Percentiles rank a stretch among this genome's conserved stretches.
These are phyloP conservation scores for Tricholaema leucomelas DNA, from an alignment of 2,113 vertebrate species.

Conservation along the genomic window DNA sequence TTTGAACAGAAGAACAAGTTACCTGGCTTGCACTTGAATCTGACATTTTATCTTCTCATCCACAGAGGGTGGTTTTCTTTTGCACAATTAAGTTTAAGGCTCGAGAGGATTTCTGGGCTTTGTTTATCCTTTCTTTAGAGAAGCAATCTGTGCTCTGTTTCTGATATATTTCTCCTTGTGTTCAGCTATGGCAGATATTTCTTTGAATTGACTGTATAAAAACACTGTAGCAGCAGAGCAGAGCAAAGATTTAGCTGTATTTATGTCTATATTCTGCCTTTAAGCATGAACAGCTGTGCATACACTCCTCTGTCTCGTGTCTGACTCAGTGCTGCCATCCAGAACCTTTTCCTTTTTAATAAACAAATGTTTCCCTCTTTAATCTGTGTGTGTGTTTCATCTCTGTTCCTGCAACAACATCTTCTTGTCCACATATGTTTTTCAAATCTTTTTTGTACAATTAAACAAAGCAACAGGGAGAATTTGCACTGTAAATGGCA, in stretches of 20 bases:
- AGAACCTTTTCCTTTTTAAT: slow-evolving; percentile 62
- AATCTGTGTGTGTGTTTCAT: slow-evolving; percentile 56
- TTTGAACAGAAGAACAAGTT: neutral
- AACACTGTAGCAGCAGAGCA: slow-evolving; percentile 70
- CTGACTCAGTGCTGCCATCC: slow-evolving; percentile 60
- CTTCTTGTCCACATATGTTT: slow-evolving; percentile 42
- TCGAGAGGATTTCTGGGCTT: slow-evolving; percentile 60
- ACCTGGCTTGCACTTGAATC: neutral
- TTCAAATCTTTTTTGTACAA: slow-evolving; percentile 62
- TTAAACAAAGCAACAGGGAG: slow-evolving; percentile 44
- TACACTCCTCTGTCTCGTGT: slow-evolving; percentile 66
- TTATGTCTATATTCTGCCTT: slow-evolving; percentile 73
- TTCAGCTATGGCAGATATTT: slow-evolving; percentile 72
- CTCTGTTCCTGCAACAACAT: slow-evolving; percentile 49
- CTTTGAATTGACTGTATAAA: slow-evolving; percentile 74
- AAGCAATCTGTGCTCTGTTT: slow-evolving; percentile 65
- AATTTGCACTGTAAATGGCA: neutral
- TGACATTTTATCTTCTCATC: slow-evolving; percentile 26
- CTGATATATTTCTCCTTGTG: slow-evolving; percentile 71
- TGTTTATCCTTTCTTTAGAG: slow-evolving; percentile 63
- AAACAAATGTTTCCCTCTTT: slow-evolving; percentile 70
- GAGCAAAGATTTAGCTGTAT: slow-evolving; percentile 68
- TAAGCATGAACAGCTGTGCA: slow-evolving; percentile 78
- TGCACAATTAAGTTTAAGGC: slow-evolving; percentile 38
- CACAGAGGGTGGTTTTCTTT: slow-evolving; percentile 58